These are phyloP conservation scores for Struthio camelus DNA, from an alignment of 2,113 vertebrate species.

Conservation along the genomic window DNA sequence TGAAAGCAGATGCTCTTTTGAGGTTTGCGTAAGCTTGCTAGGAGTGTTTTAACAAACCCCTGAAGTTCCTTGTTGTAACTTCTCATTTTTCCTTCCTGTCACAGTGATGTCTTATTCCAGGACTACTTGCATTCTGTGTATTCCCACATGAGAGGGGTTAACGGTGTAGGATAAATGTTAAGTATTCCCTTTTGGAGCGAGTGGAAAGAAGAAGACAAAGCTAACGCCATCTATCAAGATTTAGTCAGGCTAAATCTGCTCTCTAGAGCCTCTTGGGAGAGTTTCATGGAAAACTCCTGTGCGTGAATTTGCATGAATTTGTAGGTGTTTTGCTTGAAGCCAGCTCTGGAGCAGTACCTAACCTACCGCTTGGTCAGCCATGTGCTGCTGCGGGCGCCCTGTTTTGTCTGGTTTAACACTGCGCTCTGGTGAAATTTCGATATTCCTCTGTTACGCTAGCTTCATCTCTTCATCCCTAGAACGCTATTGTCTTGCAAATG, in stretches of 20 bases:
- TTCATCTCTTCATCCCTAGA: not conserved
- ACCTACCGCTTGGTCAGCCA: not conserved
- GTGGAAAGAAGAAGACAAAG: not conserved
- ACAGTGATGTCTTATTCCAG: not conserved
- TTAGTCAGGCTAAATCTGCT: not conserved
- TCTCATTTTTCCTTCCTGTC: not conserved
- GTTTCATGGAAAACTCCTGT: accelerated
- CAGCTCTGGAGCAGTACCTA: too few species aligned
- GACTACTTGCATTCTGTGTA: not conserved
- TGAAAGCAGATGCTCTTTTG: not conserved
- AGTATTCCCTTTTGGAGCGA: not conserved
- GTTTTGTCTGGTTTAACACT: not conserved
- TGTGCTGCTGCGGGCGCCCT: not conserved
- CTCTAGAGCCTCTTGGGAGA: not conserved
- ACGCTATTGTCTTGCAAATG: not conserved
- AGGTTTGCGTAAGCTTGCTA: not conserved
- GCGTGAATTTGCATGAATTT: not conserved
- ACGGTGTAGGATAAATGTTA: not conserved
- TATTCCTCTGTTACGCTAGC: not conserved
- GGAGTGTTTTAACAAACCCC: not conserved
- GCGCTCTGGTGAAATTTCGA: not conserved
- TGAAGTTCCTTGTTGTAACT: not conserved
- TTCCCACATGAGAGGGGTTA: not conserved
- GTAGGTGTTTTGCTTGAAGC: not conserved
- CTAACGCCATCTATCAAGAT: not conserved